phyloP scores from a whole-genome alignment of 2,888 invertebrate species.

The Dioctria rufipes region DNA sequence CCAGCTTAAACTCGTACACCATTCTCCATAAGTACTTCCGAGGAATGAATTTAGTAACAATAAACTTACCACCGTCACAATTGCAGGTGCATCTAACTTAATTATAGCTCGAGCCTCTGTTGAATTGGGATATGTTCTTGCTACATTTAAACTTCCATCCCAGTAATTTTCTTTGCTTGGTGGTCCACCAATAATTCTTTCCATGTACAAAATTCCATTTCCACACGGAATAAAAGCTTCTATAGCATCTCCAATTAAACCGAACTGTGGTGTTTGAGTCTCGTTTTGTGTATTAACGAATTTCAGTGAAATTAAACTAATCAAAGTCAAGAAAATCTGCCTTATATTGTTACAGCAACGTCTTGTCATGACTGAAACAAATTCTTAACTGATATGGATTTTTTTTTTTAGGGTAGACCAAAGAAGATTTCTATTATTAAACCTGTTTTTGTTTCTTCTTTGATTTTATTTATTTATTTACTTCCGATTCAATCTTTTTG shows the following conservation, averaged over 20 bases:
- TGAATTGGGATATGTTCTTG: conserved; percentile 41
- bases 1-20: no score
- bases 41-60: neutral
- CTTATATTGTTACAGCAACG: no score
- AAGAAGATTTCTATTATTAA: neutral
- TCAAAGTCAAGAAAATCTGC: neutral
- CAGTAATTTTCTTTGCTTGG: conserved; percentile 53
- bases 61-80: conserved; percentile 44
- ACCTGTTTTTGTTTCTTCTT: neutral
- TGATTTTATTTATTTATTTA: no score
- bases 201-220: conserved; percentile 47
- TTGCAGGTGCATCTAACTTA: conserved; percentile 41
- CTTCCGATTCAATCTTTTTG: no score
- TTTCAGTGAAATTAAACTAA: neutral
- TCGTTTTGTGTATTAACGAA: neutral
- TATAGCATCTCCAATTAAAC: conserved; percentile 9
- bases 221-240: conserved; percentile 48
- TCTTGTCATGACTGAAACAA: no score
- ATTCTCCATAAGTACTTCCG: no score
- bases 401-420: no score
- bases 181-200: conserved; percentile 52
- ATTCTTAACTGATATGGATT: no score
- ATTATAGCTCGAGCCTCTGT: conserved; percentile 36
- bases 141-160: conserved; percentile 45
- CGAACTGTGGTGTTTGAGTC: neutral